Conservation (phyloP, 2,797 vertebrate genomes). For the Protonibea diacanthus region DNA sequence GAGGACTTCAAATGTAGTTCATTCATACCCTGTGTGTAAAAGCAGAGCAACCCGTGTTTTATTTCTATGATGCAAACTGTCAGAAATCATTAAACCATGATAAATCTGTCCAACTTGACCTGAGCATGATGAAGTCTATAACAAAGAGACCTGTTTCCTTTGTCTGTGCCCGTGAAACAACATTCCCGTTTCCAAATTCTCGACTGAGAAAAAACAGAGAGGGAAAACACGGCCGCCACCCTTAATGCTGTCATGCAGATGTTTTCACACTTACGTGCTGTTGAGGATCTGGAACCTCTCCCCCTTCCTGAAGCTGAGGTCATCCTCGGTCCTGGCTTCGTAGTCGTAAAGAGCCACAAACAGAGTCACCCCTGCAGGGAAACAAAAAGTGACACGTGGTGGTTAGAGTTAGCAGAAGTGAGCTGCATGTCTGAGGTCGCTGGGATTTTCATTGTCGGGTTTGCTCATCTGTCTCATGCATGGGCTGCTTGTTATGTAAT, state of each 20-base stretch:
- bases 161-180: conserved; percentile 1
- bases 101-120: not conserved
- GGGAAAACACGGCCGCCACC: conserved; percentile 54
- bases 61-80: not conserved
- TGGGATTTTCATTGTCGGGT: conserved; percentile 11
- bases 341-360: conserved; percentile 99
- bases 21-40: not conserved
- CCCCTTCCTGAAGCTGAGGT: conserved; percentile 99
- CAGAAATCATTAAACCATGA: not conserved
- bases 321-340: conserved; percentile 98
- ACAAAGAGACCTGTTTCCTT: not conserved
- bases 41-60: not conserved
- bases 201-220: conserved; percentile 21
- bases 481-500: conserved; percentile 11
- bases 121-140: not conserved
- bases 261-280: conserved; percentile 95
- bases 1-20: not conserved
- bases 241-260: conserved; percentile 68
- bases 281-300: conserved; percentile 99
- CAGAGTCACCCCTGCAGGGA: conserved; percentile 93
- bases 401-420: conserved; percentile 3
- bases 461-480: conserved; percentile 41
- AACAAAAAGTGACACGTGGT: conserved; percentile 16
- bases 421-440: not conserved
- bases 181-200: conserved; percentile 31